Base-by-base conservation (phyloP, 92 coral and sea anemone genomes). In the Montipora capitata region DNA sequence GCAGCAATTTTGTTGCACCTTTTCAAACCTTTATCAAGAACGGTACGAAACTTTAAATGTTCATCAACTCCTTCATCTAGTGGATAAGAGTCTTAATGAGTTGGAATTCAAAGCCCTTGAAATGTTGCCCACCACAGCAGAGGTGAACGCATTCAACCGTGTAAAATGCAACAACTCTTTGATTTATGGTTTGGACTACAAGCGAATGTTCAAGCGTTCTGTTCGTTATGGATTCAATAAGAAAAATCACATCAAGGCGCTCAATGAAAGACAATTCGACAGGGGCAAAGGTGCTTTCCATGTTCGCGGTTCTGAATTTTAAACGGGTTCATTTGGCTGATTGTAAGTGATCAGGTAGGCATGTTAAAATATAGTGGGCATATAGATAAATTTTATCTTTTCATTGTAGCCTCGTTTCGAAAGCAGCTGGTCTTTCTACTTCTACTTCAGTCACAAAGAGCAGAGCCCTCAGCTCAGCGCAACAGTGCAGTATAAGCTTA, bases 31-130 rank as follows among this genome's bases (percentile, higher is more conserved):
- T 20, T 20, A 20, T 20, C 27, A 20, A 43, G 43, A 20, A 51
- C 27, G 91, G 7, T 93, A 57, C 74, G 59, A 78, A 77, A 89
- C 96, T 9, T 54, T 85, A 35, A 93, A 93, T 49, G 27, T 93
- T 15, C 95, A 92, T 71, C 91, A 85, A 59, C 88, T 89, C 2
- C 20, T 71, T 12, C 73, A 63, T 65, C 54, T 38, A 18, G 81
- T 74, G 76, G n/a, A n/a, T n/a, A n/a, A n/a, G n/a, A 38, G 15
- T 8, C 88, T 86, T 0, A 51, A 67, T 69, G 49, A 85, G 4
- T 38, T 48, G 11, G 93, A 83, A 43, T 89, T 89, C 54, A n/a
- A 68, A 68, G 93, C 93, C 5, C 77, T 89, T 10, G 72, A 83
- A 54, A 67, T 11, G 62, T 77, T 35, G 14, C 91, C 91, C 61